These are phyloP conservation scores for Nasonovia ribisnigri DNA, from an alignment of 2,888 invertebrate genomes.

Conservation along the genomic window DNA sequence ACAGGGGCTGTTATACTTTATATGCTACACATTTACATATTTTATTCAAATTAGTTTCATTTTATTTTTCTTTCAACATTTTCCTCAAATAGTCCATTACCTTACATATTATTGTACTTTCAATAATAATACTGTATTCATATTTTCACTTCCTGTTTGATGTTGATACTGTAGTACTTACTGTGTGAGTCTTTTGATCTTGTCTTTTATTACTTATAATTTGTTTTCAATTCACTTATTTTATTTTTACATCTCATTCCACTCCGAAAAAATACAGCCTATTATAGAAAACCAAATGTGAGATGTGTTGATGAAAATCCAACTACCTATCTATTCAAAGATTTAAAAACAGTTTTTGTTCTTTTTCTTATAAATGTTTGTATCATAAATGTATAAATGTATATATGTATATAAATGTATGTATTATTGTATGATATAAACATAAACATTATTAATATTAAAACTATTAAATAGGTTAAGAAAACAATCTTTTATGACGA, in stretches of 20 bases:
- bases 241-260: neutral
- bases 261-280: neutral
- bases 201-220: conserved; percentile 5
- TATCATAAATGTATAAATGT: too few relatives aligned
- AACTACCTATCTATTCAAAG: neutral
- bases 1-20: neutral
- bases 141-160: conserved; percentile 26
- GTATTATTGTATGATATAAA: too few relatives aligned
- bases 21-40: neutral
- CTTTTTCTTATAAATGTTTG: neutral
- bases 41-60: neutral
- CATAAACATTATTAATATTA: too few relatives aligned
- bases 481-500: too few relatives aligned
- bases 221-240: neutral
- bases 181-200: conserved; percentile 43
- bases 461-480: too few relatives aligned
- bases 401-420: too few relatives aligned
- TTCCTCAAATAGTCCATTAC: conserved; percentile 15
- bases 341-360: neutral
- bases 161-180: conserved; percentile 1
- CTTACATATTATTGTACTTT: neutral
- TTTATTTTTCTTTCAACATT: neutral
- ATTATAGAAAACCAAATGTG: neutral
- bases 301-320: neutral
- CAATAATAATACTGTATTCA: conserved; percentile 8